Conservation (phyloP, 64 coral and sea anemone species). For the Catalaphyllia jardinei region DNA sequence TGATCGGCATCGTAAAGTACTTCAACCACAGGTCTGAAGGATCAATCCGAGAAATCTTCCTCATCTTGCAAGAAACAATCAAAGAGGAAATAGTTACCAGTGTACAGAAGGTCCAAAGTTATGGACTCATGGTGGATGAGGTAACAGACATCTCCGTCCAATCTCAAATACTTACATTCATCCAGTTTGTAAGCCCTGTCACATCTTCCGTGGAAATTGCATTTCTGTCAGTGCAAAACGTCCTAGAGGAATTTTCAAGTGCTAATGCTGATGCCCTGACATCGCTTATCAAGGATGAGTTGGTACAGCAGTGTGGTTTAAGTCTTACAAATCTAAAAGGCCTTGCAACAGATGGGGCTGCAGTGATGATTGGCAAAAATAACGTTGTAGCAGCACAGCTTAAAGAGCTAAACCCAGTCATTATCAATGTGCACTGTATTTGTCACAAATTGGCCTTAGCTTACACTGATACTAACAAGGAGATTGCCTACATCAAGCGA, state of each 20-base stretch:
- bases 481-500: slow-evolving; percentile 1
- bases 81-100: slow-evolving; percentile 44
- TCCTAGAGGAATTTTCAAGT: slow-evolving; percentile 63
- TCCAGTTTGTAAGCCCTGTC: slow-evolving; percentile 55
- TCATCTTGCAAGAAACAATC: slow-evolving; percentile 20
- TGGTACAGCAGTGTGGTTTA: slow-evolving; percentile 33
- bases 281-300: slow-evolving; percentile 59
- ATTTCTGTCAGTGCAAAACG: slow-evolving; percentile 62
- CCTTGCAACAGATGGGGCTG: slow-evolving; percentile 21
- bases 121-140: slow-evolving; percentile 61
- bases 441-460: slow-evolving; percentile 38
- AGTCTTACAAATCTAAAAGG: slow-evolving; percentile 21
- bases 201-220: slow-evolving; percentile 47
- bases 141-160: slow-evolving; percentile 52
- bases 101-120: slow-evolving; percentile 37
- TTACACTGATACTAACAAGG: slow-evolving; percentile 38
- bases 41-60: slow-evolving; percentile 51
- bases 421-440: slow-evolving; percentile 38
- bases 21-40: slow-evolving; percentile 56
- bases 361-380: slow-evolving; percentile 38
- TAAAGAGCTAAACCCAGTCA: slow-evolving; percentile 25
- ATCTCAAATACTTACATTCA: slow-evolving; percentile 57
- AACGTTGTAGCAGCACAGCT: slow-evolving; percentile 22
- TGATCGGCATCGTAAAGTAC: slow-evolving; percentile 11
- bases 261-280: slow-evolving; percentile 59